Percentiles rank a stretch among this genome's conserved stretches.
These are phyloP conservation scores for Eublepharis macularius DNA, from an alignment of 2,113 vertebrate species.

Conservation along the genomic window DNA sequence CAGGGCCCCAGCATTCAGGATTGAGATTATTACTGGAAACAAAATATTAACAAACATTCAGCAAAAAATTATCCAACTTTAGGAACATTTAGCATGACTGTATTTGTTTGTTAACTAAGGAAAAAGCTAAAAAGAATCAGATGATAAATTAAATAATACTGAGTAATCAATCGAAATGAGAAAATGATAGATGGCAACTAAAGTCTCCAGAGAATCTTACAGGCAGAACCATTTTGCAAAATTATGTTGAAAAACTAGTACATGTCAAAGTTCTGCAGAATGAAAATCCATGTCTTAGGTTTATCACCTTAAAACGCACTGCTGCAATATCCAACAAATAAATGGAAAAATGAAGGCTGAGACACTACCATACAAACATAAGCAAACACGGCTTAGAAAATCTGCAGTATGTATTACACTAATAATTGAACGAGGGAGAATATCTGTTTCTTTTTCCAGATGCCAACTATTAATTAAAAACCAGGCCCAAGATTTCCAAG, in stretches of 20 bases:
- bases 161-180: conserved; percentile 51
- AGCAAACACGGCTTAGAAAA: conserved; percentile 15
- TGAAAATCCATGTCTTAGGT: conserved; percentile 38
- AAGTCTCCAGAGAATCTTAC: conserved; percentile 49
- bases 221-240: conserved; percentile 54
- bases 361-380: neutral
- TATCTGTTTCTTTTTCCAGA: neutral
- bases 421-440: neutral
- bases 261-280: conserved; percentile 50
- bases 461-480: neutral
- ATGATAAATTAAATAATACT: conserved; percentile 57
- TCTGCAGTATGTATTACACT: neutral
- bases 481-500: neutral
- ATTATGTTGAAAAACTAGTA: conserved; percentile 53
- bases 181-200: conserved; percentile 62
- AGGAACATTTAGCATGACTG: conserved; percentile 24
- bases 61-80: conserved; percentile 36
- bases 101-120: conserved; percentile 41
- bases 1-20: neutral
- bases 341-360: conserved; percentile 3
- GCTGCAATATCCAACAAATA: conserved; percentile 15
- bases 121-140: conserved; percentile 39
- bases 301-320: conserved; percentile 46
- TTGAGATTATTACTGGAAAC: conserved; percentile 1
- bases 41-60: conserved; percentile 42